Evolutionary conservation across 92 coral and sea anemone species (phyloP).

Genomic region (Virgularia gustaviana): DNA sequence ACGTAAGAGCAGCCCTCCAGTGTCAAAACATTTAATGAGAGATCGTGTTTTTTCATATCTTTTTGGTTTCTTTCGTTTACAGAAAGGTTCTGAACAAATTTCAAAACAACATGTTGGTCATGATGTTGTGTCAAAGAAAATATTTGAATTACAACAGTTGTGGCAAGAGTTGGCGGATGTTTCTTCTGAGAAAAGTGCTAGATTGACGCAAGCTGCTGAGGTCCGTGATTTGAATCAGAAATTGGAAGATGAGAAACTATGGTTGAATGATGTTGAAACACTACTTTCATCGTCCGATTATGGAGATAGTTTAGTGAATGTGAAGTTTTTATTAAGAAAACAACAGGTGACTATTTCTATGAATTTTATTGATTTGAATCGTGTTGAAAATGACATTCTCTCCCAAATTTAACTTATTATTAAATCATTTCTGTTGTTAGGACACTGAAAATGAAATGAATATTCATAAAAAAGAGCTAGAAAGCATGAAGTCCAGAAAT

Average conservation of each 20-base stretch:
- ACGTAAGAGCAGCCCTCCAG: conserved; percentile 52
- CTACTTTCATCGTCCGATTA: conserved; percentile 77
- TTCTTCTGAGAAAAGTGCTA: conserved; percentile 70
- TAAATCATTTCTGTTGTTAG: too few relatives aligned
- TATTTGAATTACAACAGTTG: conserved; percentile 59
- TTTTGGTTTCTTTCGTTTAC: conserved; percentile 3
- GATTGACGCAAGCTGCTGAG: conserved; percentile 77
- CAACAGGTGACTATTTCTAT: conserved; percentile 75
- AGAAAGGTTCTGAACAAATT: conserved; percentile 70
- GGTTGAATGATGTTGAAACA: conserved; percentile 88
- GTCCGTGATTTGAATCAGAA: conserved; percentile 73
- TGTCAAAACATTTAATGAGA: not conserved
- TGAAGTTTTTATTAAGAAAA: conserved; percentile 83
- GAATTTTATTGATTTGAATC: too few relatives aligned
- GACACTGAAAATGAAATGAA: conserved; percentile 18
- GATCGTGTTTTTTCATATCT: not conserved
- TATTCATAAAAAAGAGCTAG: conserved; percentile 1
- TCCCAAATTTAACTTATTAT: too few relatives aligned
- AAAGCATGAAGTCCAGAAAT: not conserved
- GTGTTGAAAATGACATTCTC: too few relatives aligned
- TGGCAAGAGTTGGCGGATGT: conserved; percentile 65
- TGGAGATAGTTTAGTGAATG: conserved; percentile 79
- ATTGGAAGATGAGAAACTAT: conserved; percentile 68
- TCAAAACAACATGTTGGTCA: conserved; percentile 69
- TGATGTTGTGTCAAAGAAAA: conserved; percentile 55